Conservation (phyloP, 2,888 invertebrate species). For the Cenopis cana region DNA sequence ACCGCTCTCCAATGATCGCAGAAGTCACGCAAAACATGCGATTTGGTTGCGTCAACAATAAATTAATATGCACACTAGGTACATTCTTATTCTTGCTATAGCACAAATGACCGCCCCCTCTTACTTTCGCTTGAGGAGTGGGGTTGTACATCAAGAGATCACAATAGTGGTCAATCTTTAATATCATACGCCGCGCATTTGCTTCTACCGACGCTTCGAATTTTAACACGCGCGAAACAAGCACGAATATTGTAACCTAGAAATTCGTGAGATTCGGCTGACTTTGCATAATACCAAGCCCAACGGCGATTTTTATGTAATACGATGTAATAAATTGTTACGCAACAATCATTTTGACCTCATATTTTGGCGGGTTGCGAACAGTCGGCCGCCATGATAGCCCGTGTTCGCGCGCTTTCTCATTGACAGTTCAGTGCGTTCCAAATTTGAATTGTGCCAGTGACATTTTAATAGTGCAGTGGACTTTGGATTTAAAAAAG, state of each 20-base stretch:
- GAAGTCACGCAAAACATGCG: slow-evolving; percentile 29
- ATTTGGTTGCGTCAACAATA: slow-evolving; percentile 26
- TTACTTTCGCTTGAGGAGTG: slow-evolving; percentile 38
- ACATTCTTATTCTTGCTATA: slow-evolving; percentile 27
- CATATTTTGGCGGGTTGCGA: slow-evolving; percentile 77
- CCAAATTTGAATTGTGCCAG: slow-evolving; percentile 52
- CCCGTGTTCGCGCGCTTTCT: slow-evolving; percentile 65
- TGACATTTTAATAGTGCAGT: slow-evolving; percentile 54
- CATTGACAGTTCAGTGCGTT: slow-evolving; percentile 56
- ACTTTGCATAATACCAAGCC: slow-evolving; percentile 70
- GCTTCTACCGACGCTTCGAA: slow-evolving; percentile 48
- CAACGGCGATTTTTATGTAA: slow-evolving; percentile 80
- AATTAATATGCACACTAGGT: slow-evolving; percentile 33
- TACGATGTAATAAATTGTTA: slow-evolving; percentile 75
- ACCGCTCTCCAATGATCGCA: slow-evolving; percentile 17
- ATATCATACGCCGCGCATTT: slow-evolving; percentile 46
- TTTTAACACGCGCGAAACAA: slow-evolving; percentile 56
- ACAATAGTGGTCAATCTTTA: slow-evolving; percentile 25
- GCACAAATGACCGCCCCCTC: slow-evolving; percentile 34
- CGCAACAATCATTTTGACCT: slow-evolving; percentile 76
- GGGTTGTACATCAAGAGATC: slow-evolving; percentile 38
- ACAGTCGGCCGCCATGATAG: slow-evolving; percentile 68
- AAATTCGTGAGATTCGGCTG: slow-evolving; percentile 61
- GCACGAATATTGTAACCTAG: slow-evolving; percentile 61
- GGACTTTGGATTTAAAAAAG: slow-evolving; percentile 49